A percentile compares a stretch with the other conserved stretches of the same genome.
phyloP scores from a whole-genome alignment of 2,113 vertebrate genomes.

The Chionomys nivalis region DNA sequence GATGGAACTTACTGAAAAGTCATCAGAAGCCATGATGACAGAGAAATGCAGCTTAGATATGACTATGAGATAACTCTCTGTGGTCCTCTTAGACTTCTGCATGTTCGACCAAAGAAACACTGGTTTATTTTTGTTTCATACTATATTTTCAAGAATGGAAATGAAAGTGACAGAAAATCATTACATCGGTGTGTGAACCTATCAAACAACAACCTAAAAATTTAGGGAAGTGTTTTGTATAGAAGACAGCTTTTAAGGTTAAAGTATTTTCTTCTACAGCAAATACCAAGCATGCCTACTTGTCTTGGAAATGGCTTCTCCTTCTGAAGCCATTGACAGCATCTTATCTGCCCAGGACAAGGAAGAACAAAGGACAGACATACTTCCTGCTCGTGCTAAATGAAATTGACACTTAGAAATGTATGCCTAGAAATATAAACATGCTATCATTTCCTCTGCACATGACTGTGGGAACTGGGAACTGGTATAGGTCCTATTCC shows the following conservation, averaged over 20 bases:
- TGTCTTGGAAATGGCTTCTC: neutral
- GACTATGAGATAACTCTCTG: neutral
- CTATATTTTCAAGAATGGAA: neutral
- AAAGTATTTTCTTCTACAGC: neutral
- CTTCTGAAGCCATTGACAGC: neutral
- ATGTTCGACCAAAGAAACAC: neutral
- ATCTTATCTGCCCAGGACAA: neutral
- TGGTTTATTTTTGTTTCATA: neutral
- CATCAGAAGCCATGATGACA: neutral
- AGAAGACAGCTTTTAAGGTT: neutral
- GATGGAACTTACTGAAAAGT: neutral
- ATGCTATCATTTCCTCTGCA: neutral
- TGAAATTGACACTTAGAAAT: neutral
- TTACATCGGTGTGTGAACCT: neutral
- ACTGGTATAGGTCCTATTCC: neutral
- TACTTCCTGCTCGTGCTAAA: neutral
- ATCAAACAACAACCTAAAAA: neutral
- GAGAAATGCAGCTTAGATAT: neutral
- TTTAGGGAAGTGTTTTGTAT: neutral
- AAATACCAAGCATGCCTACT: neutral
- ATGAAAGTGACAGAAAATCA: neutral
- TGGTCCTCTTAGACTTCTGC: neutral
- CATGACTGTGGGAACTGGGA: neutral
- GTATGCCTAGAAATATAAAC: neutral
- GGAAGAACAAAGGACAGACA: neutral